Percentiles rank a stretch among this genome's conserved stretches.
Conservation (phyloP, 2,113 vertebrate genomes). For the Rousettus leschenaultii region DNA sequence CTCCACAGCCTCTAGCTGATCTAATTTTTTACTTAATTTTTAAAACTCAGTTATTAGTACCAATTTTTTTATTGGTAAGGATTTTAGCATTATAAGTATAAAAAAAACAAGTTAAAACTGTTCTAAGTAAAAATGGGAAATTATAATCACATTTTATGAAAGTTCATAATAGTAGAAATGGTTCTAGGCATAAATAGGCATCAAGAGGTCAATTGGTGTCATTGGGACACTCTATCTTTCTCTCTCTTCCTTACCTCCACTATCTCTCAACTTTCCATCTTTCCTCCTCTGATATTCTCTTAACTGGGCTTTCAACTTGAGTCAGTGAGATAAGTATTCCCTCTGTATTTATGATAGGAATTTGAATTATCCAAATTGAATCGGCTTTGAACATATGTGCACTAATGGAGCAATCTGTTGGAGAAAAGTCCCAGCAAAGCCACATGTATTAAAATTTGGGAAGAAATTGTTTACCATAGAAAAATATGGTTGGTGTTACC, state of each 20-base stretch:
- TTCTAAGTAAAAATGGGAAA: neutral
- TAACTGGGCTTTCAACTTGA: neutral
- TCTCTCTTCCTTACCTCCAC: neutral
- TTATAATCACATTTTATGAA: neutral
- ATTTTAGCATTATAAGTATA: neutral
- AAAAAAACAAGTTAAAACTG: neutral
- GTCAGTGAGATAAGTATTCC: neutral
- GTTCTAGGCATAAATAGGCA: neutral
- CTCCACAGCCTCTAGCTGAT: too few relatives aligned
- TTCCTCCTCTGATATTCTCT: neutral
- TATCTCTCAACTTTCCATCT: neutral
- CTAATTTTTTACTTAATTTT: neutral
- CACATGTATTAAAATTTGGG: neutral
- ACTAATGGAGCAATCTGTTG: neutral
- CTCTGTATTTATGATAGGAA: neutral
- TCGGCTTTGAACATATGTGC: accelerated
- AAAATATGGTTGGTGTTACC: neutral
- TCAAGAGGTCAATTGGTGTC: neutral
- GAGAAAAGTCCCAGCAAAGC: neutral
- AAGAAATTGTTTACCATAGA: neutral
- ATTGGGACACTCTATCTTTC: neutral
- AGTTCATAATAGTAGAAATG: neutral
- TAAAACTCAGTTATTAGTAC: neutral
- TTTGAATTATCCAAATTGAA: neutral
- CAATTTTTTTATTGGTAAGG: neutral